Conservation (phyloP, 1,140 invertebrate species). For the Acromyrmex heyeri region DNA sequence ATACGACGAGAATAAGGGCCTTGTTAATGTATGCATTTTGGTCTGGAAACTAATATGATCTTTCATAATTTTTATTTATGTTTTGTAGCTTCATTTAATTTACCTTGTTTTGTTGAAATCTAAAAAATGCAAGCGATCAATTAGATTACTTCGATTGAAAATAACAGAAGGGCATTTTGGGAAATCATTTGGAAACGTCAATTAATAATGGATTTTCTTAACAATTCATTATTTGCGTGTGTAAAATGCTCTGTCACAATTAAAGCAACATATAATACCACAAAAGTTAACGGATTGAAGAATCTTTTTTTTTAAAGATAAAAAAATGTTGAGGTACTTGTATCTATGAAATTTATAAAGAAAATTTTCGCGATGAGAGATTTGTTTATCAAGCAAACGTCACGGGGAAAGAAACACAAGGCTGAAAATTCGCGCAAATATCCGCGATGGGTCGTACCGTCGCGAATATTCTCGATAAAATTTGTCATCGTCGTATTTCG, state of each 20-base stretch:
- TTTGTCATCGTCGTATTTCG: constrained; percentile 61
- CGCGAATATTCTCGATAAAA: constrained; percentile 35
- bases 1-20: constrained; percentile 13
- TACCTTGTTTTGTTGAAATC: background rate
- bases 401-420: background rate
- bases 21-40: constrained; percentile 17
- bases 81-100: background rate
- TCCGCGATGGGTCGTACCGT: background rate
- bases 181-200: background rate
- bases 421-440: constrained; percentile 16
- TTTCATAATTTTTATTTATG: background rate
- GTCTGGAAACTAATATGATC: background rate
- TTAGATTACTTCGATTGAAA: background rate
- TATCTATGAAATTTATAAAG: background rate
- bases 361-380: background rate
- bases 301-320: background rate
- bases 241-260: background rate
- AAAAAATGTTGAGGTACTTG: background rate
- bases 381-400: background rate
- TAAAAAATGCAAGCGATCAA: background rate
- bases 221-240: background rate
- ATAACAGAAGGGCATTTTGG: background rate
- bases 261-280: background rate
- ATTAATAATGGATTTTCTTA: background rate
- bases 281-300: background rate